Evolutionary conservation across 1,140 invertebrate genomes (phyloP).

Genomic region (Aphelinus atriplicis): DNA sequence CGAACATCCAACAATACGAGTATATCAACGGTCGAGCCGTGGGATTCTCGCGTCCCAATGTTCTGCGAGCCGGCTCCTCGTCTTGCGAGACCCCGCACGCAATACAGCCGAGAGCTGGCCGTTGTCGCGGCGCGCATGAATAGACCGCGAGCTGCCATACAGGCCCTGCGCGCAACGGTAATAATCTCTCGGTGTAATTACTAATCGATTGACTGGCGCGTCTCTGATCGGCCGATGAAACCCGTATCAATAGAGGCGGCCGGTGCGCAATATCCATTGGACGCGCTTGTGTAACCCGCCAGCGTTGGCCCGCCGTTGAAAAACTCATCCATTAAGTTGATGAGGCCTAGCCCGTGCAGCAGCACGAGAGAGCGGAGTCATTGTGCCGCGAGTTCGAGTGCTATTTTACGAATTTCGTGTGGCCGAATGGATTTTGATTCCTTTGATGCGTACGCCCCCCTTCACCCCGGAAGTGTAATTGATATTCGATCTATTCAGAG

Average conservation of each 20-base stretch:
- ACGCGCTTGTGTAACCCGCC: background rate
- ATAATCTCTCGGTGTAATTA: conserved; percentile 51
- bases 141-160: background rate
- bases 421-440: too few species aligned
- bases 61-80: too few species aligned
- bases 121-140: background rate
- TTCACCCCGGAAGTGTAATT: too few species aligned
- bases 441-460: too few species aligned
- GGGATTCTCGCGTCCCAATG: too few species aligned
- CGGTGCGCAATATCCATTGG: background rate
- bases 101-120: background rate
- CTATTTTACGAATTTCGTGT: too few species aligned
- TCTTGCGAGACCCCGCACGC: too few species aligned
- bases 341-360: background rate
- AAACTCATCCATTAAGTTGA: conserved; percentile 16
- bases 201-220: conserved; percentile 50
- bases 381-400: too few species aligned
- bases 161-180: conserved; percentile 36
- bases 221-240: conserved; percentile 48
- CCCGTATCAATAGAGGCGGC: conserved; percentile 48
- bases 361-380: too few species aligned
- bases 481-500: too few species aligned
- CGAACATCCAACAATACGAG: too few species aligned
- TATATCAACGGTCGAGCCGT: too few species aligned
- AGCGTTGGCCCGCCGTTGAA: background rate